Conservation (phyloP, 1,140 invertebrate species). For the Caenorhabditis tropicalis region DNA sequence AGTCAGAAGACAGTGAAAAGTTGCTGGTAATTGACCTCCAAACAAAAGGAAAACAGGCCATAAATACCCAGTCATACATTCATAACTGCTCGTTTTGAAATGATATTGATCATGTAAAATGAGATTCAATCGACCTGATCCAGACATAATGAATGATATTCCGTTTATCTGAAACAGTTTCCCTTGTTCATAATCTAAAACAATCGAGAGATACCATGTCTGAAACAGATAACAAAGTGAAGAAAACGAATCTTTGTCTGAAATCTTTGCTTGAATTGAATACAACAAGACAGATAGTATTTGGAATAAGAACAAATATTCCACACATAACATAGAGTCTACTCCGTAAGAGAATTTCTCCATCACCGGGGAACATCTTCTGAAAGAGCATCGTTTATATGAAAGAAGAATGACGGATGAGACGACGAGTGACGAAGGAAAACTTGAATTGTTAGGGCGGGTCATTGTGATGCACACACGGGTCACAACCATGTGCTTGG, state of each 20-base stretch:
- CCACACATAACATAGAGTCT: conserved; percentile 23
- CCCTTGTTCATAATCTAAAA: background rate
- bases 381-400: conserved; percentile 11
- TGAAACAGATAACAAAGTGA: background rate
- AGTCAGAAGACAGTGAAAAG: conserved; percentile 10
- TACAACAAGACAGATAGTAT: conserved; percentile 26
- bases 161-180: conserved; percentile 40
- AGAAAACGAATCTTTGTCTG: conserved; percentile 12
- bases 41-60: background rate
- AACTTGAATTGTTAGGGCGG: conserved; percentile 11
- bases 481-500: conserved; percentile 24
- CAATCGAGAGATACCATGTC: background rate
- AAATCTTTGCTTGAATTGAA: conserved; percentile 36
- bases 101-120: background rate
- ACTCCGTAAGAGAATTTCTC: background rate
- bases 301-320: conserved; percentile 26
- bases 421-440: conserved; percentile 47
- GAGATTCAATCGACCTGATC: background rate
- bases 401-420: conserved; percentile 77
- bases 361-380: conserved; percentile 14
- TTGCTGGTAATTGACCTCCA: conserved; percentile 41
- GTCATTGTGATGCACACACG: background rate
- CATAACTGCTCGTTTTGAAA: conserved; percentile 13
- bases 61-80: conserved; percentile 32
- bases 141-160: conserved; percentile 34